phyloP scores from a whole-genome alignment of 2,113 vertebrate species.

The Catharus bicknelli region DNA sequence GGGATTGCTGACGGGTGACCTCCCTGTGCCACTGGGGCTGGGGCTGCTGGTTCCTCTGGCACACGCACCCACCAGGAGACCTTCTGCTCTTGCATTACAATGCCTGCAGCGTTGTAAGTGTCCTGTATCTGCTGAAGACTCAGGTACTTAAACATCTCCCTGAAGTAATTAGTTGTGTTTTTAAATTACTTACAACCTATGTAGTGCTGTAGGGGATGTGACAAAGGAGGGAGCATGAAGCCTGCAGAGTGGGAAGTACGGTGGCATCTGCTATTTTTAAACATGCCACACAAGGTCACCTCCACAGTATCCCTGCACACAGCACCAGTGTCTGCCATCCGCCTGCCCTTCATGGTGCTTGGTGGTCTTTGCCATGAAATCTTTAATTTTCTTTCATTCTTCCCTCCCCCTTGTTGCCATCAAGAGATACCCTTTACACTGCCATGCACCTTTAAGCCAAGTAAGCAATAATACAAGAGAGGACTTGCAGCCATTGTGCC shows the following conservation, averaged over 20 bases:
- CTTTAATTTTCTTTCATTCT: conserved; percentile 1
- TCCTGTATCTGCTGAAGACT: neutral
- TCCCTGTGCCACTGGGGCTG: neutral
- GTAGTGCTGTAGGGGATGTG: conserved; percentile 10
- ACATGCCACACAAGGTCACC: neutral
- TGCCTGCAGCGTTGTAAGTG: neutral
- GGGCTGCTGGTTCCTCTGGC: neutral
- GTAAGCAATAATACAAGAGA: conserved; percentile 5
- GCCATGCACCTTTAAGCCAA: neutral
- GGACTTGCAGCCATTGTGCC: neutral
- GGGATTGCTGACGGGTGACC: conserved; percentile 27
- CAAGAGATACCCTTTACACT: neutral
- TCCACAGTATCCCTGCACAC: neutral
- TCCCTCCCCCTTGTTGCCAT: neutral
- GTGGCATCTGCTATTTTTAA: conserved; percentile 33
- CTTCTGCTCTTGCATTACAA: conserved; percentile 25
- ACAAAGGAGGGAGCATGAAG: neutral
- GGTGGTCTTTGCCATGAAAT: neutral
- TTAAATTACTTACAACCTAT: neutral
- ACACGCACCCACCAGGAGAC: neutral
- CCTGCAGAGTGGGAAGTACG: fast-evolving
- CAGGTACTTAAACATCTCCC: neutral
- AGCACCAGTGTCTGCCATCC: fast-evolving
- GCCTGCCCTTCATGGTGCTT: fast-evolving
- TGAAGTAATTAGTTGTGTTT: conserved; percentile 16